phyloP scores from a whole-genome alignment of 2,797 vertebrate genomes.

The Acanthurus tractus region DNA sequence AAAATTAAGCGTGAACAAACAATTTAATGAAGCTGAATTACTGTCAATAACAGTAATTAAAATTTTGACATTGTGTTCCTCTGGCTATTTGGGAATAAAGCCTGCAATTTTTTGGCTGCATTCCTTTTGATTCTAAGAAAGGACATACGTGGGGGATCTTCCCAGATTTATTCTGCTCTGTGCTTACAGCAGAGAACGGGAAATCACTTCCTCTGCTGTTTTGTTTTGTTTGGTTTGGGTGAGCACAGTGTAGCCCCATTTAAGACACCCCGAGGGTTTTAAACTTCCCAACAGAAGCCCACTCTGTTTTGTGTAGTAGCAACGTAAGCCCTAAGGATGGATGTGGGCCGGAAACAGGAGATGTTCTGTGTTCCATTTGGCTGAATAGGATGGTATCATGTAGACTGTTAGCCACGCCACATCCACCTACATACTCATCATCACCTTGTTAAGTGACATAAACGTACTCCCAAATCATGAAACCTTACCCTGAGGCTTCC shows the following conservation, averaged over 20 bases:
- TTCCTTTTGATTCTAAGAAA: slow-evolving; percentile 44
- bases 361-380: slow-evolving; percentile 57
- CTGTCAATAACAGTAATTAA: neutral
- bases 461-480: slow-evolving; percentile 62
- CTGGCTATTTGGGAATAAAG: neutral
- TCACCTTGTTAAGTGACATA: slow-evolving; percentile 61
- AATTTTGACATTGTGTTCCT: slow-evolving; percentile 18
- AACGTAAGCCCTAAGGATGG: slow-evolving; percentile 55
- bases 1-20: slow-evolving; percentile 2
- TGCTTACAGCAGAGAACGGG: slow-evolving; percentile 46
- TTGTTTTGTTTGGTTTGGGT: slow-evolving; percentile 64
- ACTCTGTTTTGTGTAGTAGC: slow-evolving; percentile 50
- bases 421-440: slow-evolving; percentile 73
- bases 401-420: slow-evolving; percentile 58
- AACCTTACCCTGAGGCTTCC: slow-evolving; percentile 51
- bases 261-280: slow-evolving; percentile 57
- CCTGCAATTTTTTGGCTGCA: neutral
- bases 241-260: slow-evolving; percentile 41
- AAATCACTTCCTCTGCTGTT: slow-evolving; percentile 54
- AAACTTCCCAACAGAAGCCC: slow-evolving; percentile 51
- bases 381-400: slow-evolving; percentile 62
- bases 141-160: slow-evolving; percentile 20
- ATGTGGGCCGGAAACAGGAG: slow-evolving; percentile 64
- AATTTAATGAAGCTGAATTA: neutral
- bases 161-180: slow-evolving; percentile 41